Base-by-base conservation (phyloP, 1,140 invertebrate genomes). In the Neuroterus valhalla region DNA sequence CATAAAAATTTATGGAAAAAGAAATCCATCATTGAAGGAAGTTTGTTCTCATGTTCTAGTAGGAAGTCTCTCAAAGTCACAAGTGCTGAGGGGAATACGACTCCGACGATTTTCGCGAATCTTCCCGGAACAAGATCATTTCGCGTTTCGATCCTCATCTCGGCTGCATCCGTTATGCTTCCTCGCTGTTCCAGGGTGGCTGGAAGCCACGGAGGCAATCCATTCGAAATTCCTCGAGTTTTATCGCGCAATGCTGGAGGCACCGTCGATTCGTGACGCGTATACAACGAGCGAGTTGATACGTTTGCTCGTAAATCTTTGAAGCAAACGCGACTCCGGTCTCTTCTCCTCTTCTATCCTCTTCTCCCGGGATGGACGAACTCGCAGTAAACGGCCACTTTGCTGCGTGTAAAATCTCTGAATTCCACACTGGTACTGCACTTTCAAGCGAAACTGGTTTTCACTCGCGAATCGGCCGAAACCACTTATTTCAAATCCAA, bases 291-390 rank as follows among this genome's bases (percentile, higher is more conserved):
- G 66, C 70, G 46, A 72, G 66, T 74, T 74, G 72, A 74, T 80
- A 81, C 74, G 45, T 80, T 82, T 81, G 84, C 76, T 87, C 86
- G 85, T 87, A 87, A 87, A 87, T 87, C 84, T 84, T 66, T 70
- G 66, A 52, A 46, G 74, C 55, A 50, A 66, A 31, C 62, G 67
- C 52, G 52, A 67, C 76, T 78, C 55, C 50, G 70, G 71, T 66
- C 68, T 68, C 50, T 66, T 70, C 69, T 75, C 68, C 69, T 71
- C 67, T 79, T 75, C 70, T 68, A 43, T 74, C 71, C 71, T 75
- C 71, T 69, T 17, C 74, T 31, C 17, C 55, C 67, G 44, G 31
- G 46, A 74, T 71, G 70, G 71, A 42, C 66, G 43, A 70, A 46
- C 70, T 71, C 70, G 66, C 73, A 70, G 71, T 78, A 81, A 81